These are phyloP conservation scores for Machimus atricapillus DNA, from an alignment of 2,888 invertebrate genomes.

Conservation along the genomic window DNA sequence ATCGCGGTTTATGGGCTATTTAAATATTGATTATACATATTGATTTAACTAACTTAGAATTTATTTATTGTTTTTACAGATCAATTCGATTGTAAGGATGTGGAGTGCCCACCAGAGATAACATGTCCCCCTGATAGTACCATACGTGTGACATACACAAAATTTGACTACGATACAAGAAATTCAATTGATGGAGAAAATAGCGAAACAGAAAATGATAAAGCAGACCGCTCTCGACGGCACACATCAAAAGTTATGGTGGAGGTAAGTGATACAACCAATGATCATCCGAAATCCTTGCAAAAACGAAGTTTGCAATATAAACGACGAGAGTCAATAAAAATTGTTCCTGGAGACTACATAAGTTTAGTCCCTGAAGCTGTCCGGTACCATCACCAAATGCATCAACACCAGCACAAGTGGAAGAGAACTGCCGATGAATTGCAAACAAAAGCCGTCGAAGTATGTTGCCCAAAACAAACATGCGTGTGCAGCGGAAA, in stretches of 20 bases:
- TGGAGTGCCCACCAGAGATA: conserved; percentile 49
- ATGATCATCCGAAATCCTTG: neutral
- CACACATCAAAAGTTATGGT: conserved; percentile 34
- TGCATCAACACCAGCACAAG: conserved; percentile 48
- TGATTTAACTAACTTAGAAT: neutral
- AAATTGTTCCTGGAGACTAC: conserved; percentile 52
- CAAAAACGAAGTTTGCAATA: conserved; percentile 48
- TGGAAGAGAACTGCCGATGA: conserved; percentile 48
- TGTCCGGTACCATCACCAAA: conserved; percentile 40
- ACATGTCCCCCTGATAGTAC: conserved; percentile 51
- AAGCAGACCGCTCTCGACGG: conserved; percentile 18
- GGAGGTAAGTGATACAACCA: conserved; percentile 12
- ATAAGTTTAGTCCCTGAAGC: conserved; percentile 49
- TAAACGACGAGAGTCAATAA: conserved; percentile 49
- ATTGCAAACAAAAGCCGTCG: conserved; percentile 2
- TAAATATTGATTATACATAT: no score
- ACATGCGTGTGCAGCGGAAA: conserved; percentile 54
- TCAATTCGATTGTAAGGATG: conserved; percentile 50
- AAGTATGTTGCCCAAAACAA: conserved; percentile 51
- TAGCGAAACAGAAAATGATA: neutral
- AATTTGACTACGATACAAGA: conserved; percentile 17
- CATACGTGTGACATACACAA: conserved; percentile 35
- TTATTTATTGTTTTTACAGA: conserved; percentile 41
- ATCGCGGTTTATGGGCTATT: no score
- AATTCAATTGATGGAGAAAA: conserved; percentile 30